Evolutionary conservation across 1,140 invertebrate species (phyloP), one percentile per base, ranked within the genome.

Genomic region (Achroia grisella): DNA sequence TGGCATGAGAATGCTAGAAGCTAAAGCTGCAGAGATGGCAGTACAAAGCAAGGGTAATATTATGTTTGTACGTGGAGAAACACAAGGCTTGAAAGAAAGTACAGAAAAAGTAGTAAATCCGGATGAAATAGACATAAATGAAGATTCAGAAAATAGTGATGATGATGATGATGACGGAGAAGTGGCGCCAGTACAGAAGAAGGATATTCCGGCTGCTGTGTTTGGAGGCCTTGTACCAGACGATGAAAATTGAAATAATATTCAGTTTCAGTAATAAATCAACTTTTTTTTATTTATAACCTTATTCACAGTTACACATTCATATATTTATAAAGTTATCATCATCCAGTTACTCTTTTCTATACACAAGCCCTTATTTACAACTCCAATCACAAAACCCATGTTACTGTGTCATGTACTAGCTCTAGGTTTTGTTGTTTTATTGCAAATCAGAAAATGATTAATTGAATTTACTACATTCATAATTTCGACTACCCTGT

Each of bases 81-180:
- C 92, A n/a, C 93, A 92, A 86, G 93, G 93, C 15, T 87, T 90
- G 42, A 89, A 91, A 54, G 91, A 94, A 58, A 89, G 89, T 47
- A 90, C 88, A 42, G 87, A 90, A 54, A 89, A 91, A 59, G 86
- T 95, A 1, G 88, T 91, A 28, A 98, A 98, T 91, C 97, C 97
- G 10, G 97, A 98, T 87, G 96, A 98, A 87, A 98, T 98, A 73
- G 89, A 97, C 70, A 93, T 98, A 72, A 94, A 93, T 71, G 94
- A 95, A 50, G 91, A 94, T 31, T 91, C 91, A 12, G 92, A 93
- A 33, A 91, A 93, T 5, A 90, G 91, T 44, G 89, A 90, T 6
- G 88, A 90, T n/a, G 90, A 90, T 27, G 90, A 89, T 34, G n/a
- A n/a, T 23, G 90, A 91, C 15, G 87, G 87, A 13, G 88, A 88